These are phyloP conservation scores for Perodicticus potto DNA, from an alignment of 2,797 vertebrate genomes.

Conservation along the genomic window DNA sequence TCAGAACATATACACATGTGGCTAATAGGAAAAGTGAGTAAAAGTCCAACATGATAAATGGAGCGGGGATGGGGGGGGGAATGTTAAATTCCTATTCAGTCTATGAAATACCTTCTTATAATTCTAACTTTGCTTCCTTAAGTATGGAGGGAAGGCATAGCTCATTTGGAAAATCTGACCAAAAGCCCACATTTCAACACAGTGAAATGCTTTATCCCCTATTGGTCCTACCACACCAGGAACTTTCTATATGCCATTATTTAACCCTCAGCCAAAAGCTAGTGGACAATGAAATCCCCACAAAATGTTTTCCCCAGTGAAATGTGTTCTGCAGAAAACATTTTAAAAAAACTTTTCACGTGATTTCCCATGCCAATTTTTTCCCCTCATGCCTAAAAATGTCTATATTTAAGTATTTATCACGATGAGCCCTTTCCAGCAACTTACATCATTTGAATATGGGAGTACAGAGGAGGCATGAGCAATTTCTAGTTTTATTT, in stretches of 20 bases:
- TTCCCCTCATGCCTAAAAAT: slow-evolving; percentile 57
- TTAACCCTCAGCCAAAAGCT: slow-evolving; percentile 69
- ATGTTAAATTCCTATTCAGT: slow-evolving; percentile 75
- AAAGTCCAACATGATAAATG: slow-evolving; percentile 73
- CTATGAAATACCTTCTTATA: slow-evolving; percentile 73
- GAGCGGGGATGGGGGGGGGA: not conserved
- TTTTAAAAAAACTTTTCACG: slow-evolving; percentile 53
- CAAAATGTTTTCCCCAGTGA: slow-evolving; percentile 61
- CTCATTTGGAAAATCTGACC: slow-evolving; percentile 84
- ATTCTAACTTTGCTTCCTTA: slow-evolving; percentile 71
- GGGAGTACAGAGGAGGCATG: not conserved
- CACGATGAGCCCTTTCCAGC: slow-evolving; percentile 12
- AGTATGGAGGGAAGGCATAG: slow-evolving; percentile 66
- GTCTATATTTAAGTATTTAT: slow-evolving; percentile 61
- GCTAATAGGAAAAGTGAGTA: slow-evolving; percentile 72
- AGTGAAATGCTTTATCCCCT: slow-evolving; percentile 79
- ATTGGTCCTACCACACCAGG: slow-evolving; percentile 52
- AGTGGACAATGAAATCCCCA: slow-evolving; percentile 73
- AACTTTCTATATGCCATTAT: slow-evolving; percentile 72
- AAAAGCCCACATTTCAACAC: slow-evolving; percentile 78
- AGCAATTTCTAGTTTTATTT: slow-evolving; percentile 58
- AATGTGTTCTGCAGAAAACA: slow-evolving; percentile 69
- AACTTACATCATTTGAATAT: slow-evolving; percentile 56
- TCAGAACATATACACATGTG: slow-evolving; percentile 42
- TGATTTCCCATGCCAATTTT: slow-evolving; percentile 59